Percentiles rank a stretch among this genome's conserved stretches.
These are phyloP conservation scores for Trissolcus brochymenae DNA, from an alignment of 2,888 invertebrate species.

Conservation along the genomic window DNA sequence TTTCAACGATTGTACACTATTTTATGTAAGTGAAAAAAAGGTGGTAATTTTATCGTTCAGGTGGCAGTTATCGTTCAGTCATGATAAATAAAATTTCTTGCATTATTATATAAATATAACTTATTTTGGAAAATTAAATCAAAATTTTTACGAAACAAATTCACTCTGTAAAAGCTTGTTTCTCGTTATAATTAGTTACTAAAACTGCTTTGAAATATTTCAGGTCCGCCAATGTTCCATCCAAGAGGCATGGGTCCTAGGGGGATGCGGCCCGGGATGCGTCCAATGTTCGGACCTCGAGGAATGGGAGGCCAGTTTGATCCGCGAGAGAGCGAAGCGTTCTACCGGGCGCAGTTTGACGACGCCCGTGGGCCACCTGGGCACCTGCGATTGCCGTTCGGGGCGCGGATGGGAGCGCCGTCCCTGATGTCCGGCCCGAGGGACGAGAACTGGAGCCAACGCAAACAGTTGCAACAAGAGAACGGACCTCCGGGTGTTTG, in stretches of 20 bases:
- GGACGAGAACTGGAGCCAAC: slow-evolving; percentile 60
- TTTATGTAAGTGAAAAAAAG: too few species aligned
- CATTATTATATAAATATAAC: too few species aligned
- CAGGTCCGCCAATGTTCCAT: slow-evolving; percentile 75
- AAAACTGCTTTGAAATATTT: neutral
- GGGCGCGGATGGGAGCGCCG: slow-evolving; percentile 62
- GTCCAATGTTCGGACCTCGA: slow-evolving; percentile 71
- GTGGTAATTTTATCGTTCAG: too few species aligned
- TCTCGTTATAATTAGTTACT: too few species aligned
- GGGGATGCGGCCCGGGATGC: slow-evolving; percentile 72
- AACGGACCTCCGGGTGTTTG: slow-evolving; percentile 62
- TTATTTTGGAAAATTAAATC: too few species aligned
- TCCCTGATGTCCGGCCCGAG: slow-evolving; percentile 38
- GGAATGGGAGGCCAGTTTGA: slow-evolving; percentile 67
- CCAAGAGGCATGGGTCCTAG: slow-evolving; percentile 74
- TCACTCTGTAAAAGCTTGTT: too few species aligned
- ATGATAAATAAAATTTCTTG: too few species aligned
- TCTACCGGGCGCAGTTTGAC: slow-evolving; percentile 70
- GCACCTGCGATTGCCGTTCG: slow-evolving; percentile 63
- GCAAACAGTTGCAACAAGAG: slow-evolving; percentile 55
- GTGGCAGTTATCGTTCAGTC: too few species aligned
- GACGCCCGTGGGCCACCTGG: slow-evolving; percentile 67
- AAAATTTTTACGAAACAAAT: neutral
- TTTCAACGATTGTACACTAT: too few species aligned
- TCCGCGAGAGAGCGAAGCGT: slow-evolving; percentile 68